These are phyloP conservation scores for Bombyx mandarina DNA, from an alignment of 1,140 invertebrate species.

Conservation along the genomic window DNA sequence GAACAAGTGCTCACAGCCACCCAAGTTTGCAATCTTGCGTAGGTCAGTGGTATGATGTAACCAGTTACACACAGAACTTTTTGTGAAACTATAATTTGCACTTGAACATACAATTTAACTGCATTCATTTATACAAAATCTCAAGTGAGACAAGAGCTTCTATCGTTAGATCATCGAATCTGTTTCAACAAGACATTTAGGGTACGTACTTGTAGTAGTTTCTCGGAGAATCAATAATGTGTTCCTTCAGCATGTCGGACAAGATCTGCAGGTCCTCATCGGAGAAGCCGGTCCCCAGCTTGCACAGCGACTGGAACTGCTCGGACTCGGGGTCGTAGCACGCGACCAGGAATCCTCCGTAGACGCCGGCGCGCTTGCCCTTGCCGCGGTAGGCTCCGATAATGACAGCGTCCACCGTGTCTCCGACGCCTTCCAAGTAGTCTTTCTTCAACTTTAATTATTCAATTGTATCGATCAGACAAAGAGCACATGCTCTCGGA, in stretches of 20 bases:
- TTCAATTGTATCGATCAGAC: background rate
- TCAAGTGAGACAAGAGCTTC: no score
- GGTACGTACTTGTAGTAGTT: conserved; percentile 81
- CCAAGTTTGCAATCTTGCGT: no score
- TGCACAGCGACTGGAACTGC: conserved; percentile 86
- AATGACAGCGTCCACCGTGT: conserved; percentile 95
- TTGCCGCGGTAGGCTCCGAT: conserved; percentile 95
- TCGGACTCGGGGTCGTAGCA: conserved; percentile 96
- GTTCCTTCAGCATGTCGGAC: conserved; percentile 83
- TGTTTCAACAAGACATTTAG: no score
- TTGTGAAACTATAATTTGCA: no score
- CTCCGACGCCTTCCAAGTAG: conserved; percentile 95
- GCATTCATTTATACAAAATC: no score
- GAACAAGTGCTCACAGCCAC: no score
- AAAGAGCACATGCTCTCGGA: no score
- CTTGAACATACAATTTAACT: no score
- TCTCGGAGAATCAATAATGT: conserved; percentile 80
- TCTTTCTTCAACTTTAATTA: conserved; percentile 90
- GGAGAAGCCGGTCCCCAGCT: conserved; percentile 98
- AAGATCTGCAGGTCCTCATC: conserved; percentile 91
- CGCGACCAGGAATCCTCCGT: conserved; percentile 97
- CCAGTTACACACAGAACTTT: no score
- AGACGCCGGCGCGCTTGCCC: conserved; percentile 94
- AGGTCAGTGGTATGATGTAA: no score
- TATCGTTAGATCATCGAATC: no score